A percentile compares a stretch with the other conserved stretches of the same genome.
Conservation (phyloP, 1,140 invertebrate species). For the Stenopsyche tienmushanensis region DNA sequence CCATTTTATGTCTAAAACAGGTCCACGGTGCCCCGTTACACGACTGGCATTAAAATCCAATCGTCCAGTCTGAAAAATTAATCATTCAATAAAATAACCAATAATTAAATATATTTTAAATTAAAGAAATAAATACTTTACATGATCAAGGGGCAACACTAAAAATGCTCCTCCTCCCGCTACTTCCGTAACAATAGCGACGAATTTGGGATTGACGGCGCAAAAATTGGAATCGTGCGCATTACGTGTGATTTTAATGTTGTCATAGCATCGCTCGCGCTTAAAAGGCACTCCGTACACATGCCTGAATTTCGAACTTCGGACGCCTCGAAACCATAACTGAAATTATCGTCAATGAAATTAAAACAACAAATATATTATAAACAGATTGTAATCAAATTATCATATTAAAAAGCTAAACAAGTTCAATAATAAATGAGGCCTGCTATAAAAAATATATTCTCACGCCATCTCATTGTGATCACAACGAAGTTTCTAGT, state of each 20-base stretch:
- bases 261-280: conserved; percentile 88
- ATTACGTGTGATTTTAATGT: conserved; percentile 89
- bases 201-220: conserved; percentile 91
- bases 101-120: conserved; percentile 9
- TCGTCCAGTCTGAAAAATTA: conserved; percentile 75
- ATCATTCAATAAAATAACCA: conserved; percentile 42
- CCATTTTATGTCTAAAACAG: conserved; percentile 85
- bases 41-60: conserved; percentile 75
- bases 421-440: too few species aligned
- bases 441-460: too few species aligned
- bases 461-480: too few species aligned
- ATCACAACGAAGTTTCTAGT: too few species aligned
- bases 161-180: conserved; percentile 92
- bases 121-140: conserved; percentile 53
- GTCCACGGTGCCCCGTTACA: conserved; percentile 80
- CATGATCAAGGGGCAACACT: conserved; percentile 85
- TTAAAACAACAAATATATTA: too few species aligned
- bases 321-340: conserved; percentile 81
- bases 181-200: conserved; percentile 91
- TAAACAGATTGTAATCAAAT: too few species aligned
- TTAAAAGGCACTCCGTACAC: conserved; percentile 88
- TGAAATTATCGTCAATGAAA: too few species aligned
- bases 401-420: too few species aligned
- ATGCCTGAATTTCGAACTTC: conserved; percentile 89
- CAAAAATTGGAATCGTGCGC: conserved; percentile 91